Evolutionary conservation across 1,140 invertebrate genomes (phyloP), one percentile per base, ranked within the genome.

Genomic region (Neelides sp.): DNA sequence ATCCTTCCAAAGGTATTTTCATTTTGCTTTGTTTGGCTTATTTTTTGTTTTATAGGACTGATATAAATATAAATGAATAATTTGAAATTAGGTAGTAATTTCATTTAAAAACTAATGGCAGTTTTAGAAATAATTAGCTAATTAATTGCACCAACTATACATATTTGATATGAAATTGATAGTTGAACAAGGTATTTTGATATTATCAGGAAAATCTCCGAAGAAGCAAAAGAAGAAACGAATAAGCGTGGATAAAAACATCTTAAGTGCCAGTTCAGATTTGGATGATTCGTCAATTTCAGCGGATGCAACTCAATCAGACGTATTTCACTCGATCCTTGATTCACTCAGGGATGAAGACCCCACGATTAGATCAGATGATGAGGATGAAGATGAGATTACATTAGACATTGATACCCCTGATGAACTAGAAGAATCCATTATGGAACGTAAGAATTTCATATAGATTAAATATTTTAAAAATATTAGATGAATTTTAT

Each of bases 391-490:
- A 51, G 62, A 64, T 22, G 59, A 67, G 44, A 62, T 61, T 13
- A 64, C 64, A n/a, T 62, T 66, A 35, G 67, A 68, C 57, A 55
- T 70, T 40, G 67, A 69, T 40, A 72, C 69, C 8, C 69, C 70
- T 23, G 70, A 72, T 58, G 70, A 72, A 53, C 60, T 72, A 48
- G 70, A 71, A 52, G 68, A 68, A 44, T 67, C 66, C 36, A 65
- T 69, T 22, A 55, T 69, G 54, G 66, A 65, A 51, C 62, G 68
- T 70, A 59, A 66, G 64, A 57, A 22, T 27, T 30, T 45, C 36
- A 35, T 12, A 7, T 30, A 24, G 12, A 15, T 3, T 27, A 17
- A 35, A 4, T 27, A 23, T 20, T 27, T 48, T n/a, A 26, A 5
- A 48, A 5, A 39, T 15, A 22, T 47, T 1, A 4, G 40, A 24